Evolutionary conservation across 2,113 vertebrate species (phyloP).

Genomic region (Ivindomyrus marchei): DNA sequence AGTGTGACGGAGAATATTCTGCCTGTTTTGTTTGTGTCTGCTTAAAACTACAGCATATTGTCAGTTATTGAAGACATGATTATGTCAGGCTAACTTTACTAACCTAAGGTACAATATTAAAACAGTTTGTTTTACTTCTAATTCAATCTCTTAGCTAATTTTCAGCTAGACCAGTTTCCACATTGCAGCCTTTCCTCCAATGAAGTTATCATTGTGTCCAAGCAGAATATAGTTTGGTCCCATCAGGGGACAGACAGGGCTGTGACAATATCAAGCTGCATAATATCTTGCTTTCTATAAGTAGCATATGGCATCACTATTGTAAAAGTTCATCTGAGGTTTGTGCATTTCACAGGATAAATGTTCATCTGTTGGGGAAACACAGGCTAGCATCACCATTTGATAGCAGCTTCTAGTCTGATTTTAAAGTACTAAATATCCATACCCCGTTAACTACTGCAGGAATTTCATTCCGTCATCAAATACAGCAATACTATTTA

Average conservation of each 20-base stretch:
- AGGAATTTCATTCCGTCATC: not conserved
- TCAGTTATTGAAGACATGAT: conserved; percentile 25
- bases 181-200: not conserved
- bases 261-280: not conserved
- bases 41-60: conserved; percentile 37
- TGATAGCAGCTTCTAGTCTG: not conserved
- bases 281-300: not conserved
- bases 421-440: not conserved
- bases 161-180: not conserved
- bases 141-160: not conserved
- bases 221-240: not conserved
- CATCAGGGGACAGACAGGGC: not conserved
- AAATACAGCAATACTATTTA: not conserved
- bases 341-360: not conserved
- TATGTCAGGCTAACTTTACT: not conserved
- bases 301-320: not conserved
- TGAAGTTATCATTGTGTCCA: not conserved
- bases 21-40: conserved; percentile 32
- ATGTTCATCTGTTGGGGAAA: not conserved
- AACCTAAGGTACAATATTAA: not conserved
- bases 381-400: too few species aligned
- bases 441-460: too few species aligned
- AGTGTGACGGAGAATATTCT: conserved; percentile 41
- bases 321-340: not conserved
- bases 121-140: conserved; percentile 15